These are phyloP conservation scores for Edolisoma coerulescens DNA, from an alignment of 2,113 vertebrate genomes.

Conservation along the genomic window DNA sequence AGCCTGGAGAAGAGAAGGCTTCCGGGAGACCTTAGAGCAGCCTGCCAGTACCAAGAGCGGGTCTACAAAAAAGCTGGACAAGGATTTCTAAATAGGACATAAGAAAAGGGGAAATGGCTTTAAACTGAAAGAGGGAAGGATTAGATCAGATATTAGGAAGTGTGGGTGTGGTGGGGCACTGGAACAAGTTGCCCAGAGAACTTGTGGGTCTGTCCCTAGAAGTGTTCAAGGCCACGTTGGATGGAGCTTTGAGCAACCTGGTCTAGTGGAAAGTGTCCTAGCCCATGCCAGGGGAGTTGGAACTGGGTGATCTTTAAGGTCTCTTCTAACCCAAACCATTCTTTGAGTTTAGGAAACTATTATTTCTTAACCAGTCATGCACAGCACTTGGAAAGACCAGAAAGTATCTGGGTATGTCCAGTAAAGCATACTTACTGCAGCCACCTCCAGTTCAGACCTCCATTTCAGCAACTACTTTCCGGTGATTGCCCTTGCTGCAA, in stretches of 20 bases:
- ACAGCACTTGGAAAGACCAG: background rate
- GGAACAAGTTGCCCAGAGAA: background rate
- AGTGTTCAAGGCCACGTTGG: accelerated
- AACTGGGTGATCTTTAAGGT: background rate
- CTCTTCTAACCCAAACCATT: background rate
- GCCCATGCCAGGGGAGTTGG: background rate
- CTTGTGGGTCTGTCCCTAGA: background rate
- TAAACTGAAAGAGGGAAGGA: background rate
- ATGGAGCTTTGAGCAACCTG: background rate
- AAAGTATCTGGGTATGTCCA: background rate
- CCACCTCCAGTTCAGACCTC: background rate
- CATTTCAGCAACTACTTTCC: background rate
- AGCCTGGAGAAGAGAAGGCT: background rate
- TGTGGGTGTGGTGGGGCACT: background rate
- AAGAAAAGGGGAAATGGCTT: background rate
- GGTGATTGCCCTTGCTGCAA: background rate
- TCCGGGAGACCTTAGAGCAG: background rate
- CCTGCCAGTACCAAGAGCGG: background rate
- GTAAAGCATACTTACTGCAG: background rate
- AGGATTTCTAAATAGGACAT: background rate
- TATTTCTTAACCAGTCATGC: background rate
- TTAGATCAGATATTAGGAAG: background rate
- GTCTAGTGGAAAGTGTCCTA: background rate
- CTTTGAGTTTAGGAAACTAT: background rate
- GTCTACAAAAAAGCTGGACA: background rate